Conservation (phyloP, 2,797 vertebrate species). For the Lindbergichthys nudifrons region DNA sequence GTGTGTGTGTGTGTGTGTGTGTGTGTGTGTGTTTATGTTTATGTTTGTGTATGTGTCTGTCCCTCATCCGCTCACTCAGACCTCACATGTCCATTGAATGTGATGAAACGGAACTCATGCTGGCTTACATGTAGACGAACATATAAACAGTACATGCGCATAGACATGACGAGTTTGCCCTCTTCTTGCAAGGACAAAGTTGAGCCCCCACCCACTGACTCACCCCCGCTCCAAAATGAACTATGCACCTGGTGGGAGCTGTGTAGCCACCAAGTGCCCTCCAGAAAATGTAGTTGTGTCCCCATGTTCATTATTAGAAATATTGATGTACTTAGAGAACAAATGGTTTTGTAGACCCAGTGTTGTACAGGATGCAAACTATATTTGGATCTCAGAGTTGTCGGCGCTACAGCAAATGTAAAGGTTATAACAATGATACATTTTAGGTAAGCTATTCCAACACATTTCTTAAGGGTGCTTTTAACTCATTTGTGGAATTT, state of each 20-base stretch:
- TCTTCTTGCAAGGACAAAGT: constrained; percentile 27
- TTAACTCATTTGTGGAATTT: neutral
- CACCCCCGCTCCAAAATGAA: no score
- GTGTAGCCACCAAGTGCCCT: neutral
- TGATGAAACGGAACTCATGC: constrained; percentile 68
- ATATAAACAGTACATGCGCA: constrained; percentile 23
- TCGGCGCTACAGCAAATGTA: no score
- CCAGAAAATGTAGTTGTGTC: no score
- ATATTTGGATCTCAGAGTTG: neutral
- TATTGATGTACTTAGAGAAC: neutral
- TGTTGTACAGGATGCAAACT: neutral
- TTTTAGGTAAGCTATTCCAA: neutral
- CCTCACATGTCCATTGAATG: constrained; percentile 48
- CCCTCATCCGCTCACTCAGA: constrained; percentile 76
- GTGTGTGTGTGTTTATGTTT: constrained; percentile 27
- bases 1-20: constrained; percentile 66
- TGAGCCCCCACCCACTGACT: no score
- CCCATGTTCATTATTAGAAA: neutral
- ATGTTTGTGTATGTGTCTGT: constrained; percentile 72
- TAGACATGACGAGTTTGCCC: constrained; percentile 17
- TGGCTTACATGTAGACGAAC: constrained; percentile 32
- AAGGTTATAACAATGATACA: neutral
- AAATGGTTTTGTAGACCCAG: constrained; percentile 2
- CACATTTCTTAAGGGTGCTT: neutral
- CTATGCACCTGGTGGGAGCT: neutral